These are phyloP conservation scores for fruit fly (Drosophila melanogaster) DNA, from an alignment of 1,140 invertebrate genomes.

Conservation along the genomic window DNA sequence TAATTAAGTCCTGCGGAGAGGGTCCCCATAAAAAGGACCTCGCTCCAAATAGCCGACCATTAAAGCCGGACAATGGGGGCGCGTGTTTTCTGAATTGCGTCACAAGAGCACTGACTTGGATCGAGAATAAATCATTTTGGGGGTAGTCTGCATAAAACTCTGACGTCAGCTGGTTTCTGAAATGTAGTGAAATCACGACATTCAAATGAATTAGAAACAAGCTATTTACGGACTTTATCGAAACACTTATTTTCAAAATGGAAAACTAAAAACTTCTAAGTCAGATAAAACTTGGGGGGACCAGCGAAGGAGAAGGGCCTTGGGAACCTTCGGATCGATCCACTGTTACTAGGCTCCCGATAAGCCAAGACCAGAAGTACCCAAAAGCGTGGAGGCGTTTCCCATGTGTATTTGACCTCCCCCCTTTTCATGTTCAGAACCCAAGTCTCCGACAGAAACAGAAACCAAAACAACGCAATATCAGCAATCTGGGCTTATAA, in stretches of 20 bases:
- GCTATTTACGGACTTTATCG: no score
- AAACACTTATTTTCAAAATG: no score
- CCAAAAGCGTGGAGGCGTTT: slow-evolving; percentile 11
- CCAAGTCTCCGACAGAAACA: not conserved
- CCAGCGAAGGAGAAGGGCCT: no score
- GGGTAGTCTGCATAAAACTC: not conserved
- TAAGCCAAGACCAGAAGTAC: slow-evolving; percentile 37
- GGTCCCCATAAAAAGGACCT: slow-evolving; percentile 36
- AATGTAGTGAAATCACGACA: not conserved
- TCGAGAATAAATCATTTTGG: slow-evolving; percentile 5
- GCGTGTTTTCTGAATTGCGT: slow-evolving; percentile 54
- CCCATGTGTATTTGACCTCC: slow-evolving; percentile 38
- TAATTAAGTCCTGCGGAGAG: slow-evolving; percentile 78
- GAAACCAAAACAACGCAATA: slow-evolving; percentile 9
- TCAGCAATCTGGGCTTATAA: slow-evolving; percentile 41
- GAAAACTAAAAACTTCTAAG: no score
- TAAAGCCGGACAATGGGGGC: slow-evolving; percentile 42
- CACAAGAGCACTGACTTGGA: slow-evolving; percentile 9
- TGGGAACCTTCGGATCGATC: slow-evolving; percentile 4
- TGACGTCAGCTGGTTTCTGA: slow-evolving; percentile 24
- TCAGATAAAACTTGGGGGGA: not conserved
- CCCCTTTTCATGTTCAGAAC: slow-evolving; percentile 9
- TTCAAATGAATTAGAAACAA: not conserved
- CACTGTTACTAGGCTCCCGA: slow-evolving; percentile 2
- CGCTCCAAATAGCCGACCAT: slow-evolving; percentile 41